Conservation (phyloP, 2,888 invertebrate genomes). For the Dynastes grantii region DNA sequence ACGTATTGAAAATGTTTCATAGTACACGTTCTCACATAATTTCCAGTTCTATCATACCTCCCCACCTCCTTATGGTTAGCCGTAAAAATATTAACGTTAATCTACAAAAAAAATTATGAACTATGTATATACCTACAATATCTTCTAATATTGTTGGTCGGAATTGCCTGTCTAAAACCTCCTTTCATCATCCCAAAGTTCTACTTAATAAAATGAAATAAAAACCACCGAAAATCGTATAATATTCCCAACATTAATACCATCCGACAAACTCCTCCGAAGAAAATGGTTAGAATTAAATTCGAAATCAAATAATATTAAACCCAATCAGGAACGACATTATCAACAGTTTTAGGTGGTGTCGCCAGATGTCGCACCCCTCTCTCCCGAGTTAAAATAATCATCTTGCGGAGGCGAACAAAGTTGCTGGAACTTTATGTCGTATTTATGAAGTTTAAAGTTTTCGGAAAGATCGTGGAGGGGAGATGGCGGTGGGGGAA, state of each 20-base stretch:
- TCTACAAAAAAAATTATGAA: too few relatives aligned
- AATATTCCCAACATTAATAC: conserved; percentile 35
- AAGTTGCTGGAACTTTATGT: conserved; percentile 64
- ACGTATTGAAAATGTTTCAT: too few relatives aligned
- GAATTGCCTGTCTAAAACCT: too few relatives aligned
- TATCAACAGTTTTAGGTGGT: conserved; percentile 59
- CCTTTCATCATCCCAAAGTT: not conserved
- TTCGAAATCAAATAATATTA: conserved; percentile 49
- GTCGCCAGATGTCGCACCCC: conserved; percentile 62
- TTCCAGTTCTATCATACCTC: too few relatives aligned
- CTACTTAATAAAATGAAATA: too few relatives aligned
- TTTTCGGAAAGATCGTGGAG: conserved; percentile 58
- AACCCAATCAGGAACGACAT: conserved; percentile 54
- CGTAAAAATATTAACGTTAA: too few relatives aligned
- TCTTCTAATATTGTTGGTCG: too few relatives aligned
- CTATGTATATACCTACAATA: too few relatives aligned
- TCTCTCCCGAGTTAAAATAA: conserved; percentile 63
- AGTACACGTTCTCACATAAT: too few relatives aligned
- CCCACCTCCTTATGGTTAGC: too few relatives aligned
- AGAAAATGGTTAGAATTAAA: conserved; percentile 24
- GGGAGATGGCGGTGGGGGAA: not conserved
- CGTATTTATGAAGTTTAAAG: conserved; percentile 66
- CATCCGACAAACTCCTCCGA: conserved; percentile 13
- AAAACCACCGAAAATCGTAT: conserved; percentile 36
- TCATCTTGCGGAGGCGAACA: conserved; percentile 63